Conservation (phyloP, 92 coral and sea anemone species). For the Paragorgia papillata region DNA sequence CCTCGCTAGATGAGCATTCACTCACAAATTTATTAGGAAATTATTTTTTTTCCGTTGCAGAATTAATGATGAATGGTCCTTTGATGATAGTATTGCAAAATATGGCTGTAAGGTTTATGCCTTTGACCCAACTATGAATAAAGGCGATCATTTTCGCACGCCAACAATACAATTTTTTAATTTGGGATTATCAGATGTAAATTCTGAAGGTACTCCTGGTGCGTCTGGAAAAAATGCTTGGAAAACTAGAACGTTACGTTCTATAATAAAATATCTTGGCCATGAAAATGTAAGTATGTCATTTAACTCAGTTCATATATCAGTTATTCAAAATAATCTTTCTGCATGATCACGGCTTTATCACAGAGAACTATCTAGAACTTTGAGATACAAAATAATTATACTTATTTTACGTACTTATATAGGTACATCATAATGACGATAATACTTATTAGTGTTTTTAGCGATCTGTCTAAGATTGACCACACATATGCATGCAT, state of each 20-base stretch:
- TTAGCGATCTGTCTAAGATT: too few relatives aligned
- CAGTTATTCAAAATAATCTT: neutral
- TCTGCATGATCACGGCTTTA: too few relatives aligned
- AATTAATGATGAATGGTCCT: conserved; percentile 81
- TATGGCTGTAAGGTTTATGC: conserved; percentile 86
- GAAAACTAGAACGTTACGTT: conserved; percentile 73
- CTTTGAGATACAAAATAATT: too few relatives aligned
- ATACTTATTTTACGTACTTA: too few relatives aligned
- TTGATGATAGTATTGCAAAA: conserved; percentile 80
- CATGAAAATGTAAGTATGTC: conserved; percentile 69
- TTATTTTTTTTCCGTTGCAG: conserved; percentile 32
- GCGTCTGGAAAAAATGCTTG: conserved; percentile 47
- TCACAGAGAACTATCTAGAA: too few relatives aligned
- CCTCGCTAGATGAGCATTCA: too few relatives aligned
- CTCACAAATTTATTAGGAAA: neutral
- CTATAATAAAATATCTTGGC: conserved; percentile 65
- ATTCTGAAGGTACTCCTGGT: conserved; percentile 59
- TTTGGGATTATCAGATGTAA: conserved; percentile 67
- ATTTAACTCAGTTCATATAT: neutral
- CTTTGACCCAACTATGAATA: conserved; percentile 85
- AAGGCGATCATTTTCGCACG: conserved; percentile 66
- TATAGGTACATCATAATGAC: too few relatives aligned
- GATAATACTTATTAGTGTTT: too few relatives aligned
- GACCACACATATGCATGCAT: too few relatives aligned
- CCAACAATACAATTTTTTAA: conserved; percentile 66